Percentiles rank a stretch among this genome's conserved stretches.
Evolutionary conservation across 2,888 invertebrate species (phyloP).

Genomic region (Polydrusus cervinus): DNA sequence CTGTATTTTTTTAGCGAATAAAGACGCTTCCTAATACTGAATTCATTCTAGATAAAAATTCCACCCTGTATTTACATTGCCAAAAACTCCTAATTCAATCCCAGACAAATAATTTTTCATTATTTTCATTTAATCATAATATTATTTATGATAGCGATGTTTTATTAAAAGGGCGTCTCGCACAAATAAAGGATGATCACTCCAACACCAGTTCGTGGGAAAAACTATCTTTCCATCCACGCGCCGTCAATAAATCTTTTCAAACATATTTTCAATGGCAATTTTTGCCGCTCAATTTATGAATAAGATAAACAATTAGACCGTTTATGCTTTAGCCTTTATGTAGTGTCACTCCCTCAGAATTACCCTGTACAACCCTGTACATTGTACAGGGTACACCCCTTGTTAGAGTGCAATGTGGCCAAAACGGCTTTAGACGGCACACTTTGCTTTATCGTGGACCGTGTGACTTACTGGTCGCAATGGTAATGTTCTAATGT

Average conservation of each 20-base stretch:
- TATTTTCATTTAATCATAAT: neutral
- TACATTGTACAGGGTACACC: slow-evolving; percentile 19
- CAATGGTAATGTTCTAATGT: slow-evolving; percentile 19
- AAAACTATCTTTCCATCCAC: slow-evolving; percentile 12
- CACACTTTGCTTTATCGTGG: slow-evolving; percentile 30
- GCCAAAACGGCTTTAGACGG: slow-evolving; percentile 41
- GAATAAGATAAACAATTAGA: slow-evolving; percentile 45
- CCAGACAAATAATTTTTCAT: neutral
- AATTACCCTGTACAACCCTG: slow-evolving; percentile 27
- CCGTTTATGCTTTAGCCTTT: slow-evolving; percentile 15
- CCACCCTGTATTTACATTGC: no score
- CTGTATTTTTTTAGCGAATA: no score
- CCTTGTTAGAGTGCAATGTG: slow-evolving; percentile 38
- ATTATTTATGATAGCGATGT: slow-evolving; percentile 9
- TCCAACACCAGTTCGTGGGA: slow-evolving; percentile 9
- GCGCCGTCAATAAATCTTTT: slow-evolving; percentile 19
- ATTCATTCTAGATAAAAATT: no score
- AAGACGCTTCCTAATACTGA: no score
- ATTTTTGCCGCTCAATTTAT: slow-evolving; percentile 53
- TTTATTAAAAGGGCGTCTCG: slow-evolving; percentile 5
- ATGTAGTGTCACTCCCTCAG: slow-evolving; percentile 29
- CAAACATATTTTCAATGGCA: slow-evolving; percentile 47
- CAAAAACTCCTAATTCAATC: no score
- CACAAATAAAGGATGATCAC: slow-evolving; percentile 12
- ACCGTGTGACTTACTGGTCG: slow-evolving; percentile 34